Percentiles rank a stretch among this genome's conserved stretches.
Evolutionary conservation across 2,888 invertebrate genomes (phyloP).

Genomic region (Abscondita cerata): DNA sequence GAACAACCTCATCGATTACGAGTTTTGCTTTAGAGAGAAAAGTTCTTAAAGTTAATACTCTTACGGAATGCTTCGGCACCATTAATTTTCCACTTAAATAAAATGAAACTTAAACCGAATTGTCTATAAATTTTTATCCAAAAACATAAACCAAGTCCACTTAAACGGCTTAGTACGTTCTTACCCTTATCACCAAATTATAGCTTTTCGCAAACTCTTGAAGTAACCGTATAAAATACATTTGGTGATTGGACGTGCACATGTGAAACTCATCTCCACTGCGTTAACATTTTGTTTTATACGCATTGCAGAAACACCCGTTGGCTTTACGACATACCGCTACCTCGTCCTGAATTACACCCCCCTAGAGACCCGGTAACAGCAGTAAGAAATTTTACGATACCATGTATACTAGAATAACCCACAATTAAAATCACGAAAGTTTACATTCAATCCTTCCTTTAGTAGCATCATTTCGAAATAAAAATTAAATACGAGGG

Average conservation of each 20-base stretch:
- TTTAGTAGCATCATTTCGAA: background rate
- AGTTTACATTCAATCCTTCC: slow-evolving; percentile 12
- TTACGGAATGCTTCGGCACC: background rate
- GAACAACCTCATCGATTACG: no score
- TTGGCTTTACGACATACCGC: slow-evolving; percentile 33
- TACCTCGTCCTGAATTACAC: slow-evolving; percentile 30
- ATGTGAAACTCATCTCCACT: slow-evolving; percentile 30
- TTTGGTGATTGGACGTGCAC: slow-evolving; percentile 31
- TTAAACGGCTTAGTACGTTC: slow-evolving; percentile 12
- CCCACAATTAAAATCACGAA: slow-evolving; percentile 23
- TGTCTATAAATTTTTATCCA: slow-evolving; percentile 3
- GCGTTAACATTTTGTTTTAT: slow-evolving; percentile 35
- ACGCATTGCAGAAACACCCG: slow-evolving; percentile 34
- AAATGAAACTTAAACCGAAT: background rate
- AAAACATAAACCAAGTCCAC: slow-evolving; percentile 10
- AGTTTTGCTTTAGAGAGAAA: no score
- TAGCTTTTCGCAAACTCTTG: slow-evolving; percentile 18
- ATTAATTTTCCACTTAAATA: slow-evolving; percentile 10
- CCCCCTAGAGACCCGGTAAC: slow-evolving; percentile 24
- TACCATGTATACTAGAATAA: slow-evolving; percentile 20
- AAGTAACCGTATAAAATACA: slow-evolving; percentile 29
- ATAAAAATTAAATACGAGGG: slow-evolving; percentile 15
- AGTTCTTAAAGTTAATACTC: no score
- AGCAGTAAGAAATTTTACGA: slow-evolving; percentile 34
- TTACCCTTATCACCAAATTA: slow-evolving; percentile 28